These are phyloP conservation scores for Tragelaphus imberbis DNA, from an alignment of 2,113 vertebrate genomes.

Conservation along the genomic window DNA sequence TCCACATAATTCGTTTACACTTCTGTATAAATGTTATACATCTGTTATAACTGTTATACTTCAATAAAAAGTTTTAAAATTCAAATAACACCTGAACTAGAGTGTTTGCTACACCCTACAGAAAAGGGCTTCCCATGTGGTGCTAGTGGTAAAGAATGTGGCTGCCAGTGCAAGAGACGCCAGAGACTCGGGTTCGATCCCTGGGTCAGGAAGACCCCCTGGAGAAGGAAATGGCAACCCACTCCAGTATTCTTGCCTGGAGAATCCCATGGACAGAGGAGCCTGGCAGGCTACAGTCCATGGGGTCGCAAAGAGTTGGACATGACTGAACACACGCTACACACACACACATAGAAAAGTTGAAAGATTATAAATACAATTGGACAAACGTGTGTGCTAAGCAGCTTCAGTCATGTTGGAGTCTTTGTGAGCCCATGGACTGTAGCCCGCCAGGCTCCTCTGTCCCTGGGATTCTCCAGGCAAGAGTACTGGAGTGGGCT, in stretches of 20 bases:
- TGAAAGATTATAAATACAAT: neutral
- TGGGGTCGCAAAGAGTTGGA: neutral
- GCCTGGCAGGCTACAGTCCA: neutral
- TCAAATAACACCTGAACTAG: neutral
- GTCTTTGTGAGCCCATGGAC: neutral
- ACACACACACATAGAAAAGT: neutral
- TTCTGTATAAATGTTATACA: neutral
- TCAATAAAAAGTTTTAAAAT: neutral
- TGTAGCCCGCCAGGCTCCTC: neutral
- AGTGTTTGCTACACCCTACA: neutral
- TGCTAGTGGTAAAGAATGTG: neutral
- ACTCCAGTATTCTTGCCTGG: neutral
- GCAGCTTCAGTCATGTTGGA: neutral
- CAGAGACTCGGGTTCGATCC: neutral
- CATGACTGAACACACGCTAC: neutral
- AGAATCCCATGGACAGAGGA: neutral
- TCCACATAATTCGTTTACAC: neutral
- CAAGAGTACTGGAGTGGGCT: neutral
- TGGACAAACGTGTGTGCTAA: neutral
- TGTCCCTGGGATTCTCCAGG: neutral
- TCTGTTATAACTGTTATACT: neutral
- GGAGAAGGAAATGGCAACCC: neutral
- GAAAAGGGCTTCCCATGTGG: neutral
- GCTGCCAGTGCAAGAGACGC: neutral
- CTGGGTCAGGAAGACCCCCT: neutral